Conservation (phyloP, 2,113 vertebrate species). For the Coracopsis vasa region DNA sequence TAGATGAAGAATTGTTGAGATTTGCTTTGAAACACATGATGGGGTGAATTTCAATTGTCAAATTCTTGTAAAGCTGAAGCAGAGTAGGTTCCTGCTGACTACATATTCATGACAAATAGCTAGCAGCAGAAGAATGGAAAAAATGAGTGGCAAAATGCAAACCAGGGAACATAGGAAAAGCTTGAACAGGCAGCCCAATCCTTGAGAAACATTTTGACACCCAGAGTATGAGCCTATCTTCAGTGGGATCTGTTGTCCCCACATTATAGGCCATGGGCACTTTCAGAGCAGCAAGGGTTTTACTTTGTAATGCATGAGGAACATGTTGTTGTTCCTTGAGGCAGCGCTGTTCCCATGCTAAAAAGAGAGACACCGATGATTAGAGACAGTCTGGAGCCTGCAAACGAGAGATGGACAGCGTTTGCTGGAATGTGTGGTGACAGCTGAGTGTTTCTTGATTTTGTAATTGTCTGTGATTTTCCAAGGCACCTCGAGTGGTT, state of each 20-base stretch:
- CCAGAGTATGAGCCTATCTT: background rate
- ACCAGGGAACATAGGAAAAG: background rate
- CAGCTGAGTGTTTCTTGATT: background rate
- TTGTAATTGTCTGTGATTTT: background rate
- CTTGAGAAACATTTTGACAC: background rate
- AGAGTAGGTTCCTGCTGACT: conserved; percentile 42
- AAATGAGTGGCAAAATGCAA: conserved; percentile 19
- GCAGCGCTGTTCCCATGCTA: background rate
- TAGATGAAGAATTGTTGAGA: conserved; percentile 41
- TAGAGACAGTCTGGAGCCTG: conserved; percentile 31
- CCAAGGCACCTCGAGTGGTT: background rate
- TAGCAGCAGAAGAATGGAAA: conserved; percentile 20
- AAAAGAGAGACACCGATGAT: background rate
- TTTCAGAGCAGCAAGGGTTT: background rate
- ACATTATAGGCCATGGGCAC: background rate
- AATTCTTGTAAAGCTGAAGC: conserved; percentile 41
- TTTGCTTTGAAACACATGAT: conserved; percentile 37
- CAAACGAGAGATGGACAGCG: background rate
- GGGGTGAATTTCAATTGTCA: conserved; percentile 53
- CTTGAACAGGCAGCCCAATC: background rate
- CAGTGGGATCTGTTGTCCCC: background rate
- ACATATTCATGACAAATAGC: conserved; percentile 23
- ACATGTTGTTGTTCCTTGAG: fast-evolving
- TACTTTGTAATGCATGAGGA: background rate
- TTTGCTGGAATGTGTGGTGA: background rate